Conservation (phyloP, 2,797 vertebrate species). For the Carduelis carduelis region DNA sequence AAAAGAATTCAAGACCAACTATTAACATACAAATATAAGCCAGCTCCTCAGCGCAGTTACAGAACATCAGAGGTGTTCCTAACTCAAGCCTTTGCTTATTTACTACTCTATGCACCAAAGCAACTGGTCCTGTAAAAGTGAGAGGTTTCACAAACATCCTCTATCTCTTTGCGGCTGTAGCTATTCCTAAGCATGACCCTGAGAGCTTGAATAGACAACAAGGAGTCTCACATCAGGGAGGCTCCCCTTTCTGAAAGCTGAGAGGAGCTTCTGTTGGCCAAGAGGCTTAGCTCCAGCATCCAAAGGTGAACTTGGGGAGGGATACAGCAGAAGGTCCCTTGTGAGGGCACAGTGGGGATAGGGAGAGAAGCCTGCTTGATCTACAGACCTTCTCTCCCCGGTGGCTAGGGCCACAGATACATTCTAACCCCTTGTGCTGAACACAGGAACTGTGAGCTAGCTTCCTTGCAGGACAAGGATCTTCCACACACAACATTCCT, state of each 20-base stretch:
- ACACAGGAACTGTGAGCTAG: fast-evolving
- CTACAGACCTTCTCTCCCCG: neutral
- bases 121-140: neutral
- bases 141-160: neutral
- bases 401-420: neutral
- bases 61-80: neutral
- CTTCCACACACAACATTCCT: neutral
- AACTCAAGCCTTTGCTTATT: neutral
- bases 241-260: neutral
- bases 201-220: neutral
- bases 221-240: neutral
- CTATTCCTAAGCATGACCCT: neutral
- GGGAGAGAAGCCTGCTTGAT: neutral
- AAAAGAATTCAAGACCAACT: neutral
- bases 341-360: neutral
- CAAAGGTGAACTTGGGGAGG: neutral
- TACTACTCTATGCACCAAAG: neutral
- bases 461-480: neutral
- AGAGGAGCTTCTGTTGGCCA: neutral
- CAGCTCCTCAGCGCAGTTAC: neutral
- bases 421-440: neutral
- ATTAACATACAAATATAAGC: neutral
- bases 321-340: neutral
- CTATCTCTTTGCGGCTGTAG: neutral
- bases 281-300: neutral